phyloP scores from a whole-genome alignment of 2,797 vertebrate species.

The Argya squamiceps region DNA sequence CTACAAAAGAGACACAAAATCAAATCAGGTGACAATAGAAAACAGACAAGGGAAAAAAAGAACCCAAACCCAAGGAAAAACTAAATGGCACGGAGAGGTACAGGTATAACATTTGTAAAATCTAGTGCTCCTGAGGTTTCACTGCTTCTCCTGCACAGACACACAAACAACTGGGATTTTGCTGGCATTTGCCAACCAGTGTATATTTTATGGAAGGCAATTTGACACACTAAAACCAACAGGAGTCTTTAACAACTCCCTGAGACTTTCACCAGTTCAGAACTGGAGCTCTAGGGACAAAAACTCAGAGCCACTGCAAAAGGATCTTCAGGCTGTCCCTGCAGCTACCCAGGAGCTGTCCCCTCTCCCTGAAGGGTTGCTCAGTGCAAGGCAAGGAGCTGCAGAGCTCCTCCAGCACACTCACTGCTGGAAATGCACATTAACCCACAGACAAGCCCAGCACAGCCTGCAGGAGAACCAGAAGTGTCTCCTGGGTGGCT shows the following conservation, averaged over 20 bases:
- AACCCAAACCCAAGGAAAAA: background rate
- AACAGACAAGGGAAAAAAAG: background rate
- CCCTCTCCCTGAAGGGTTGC: background rate
- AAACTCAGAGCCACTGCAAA: no score
- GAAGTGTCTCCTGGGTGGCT: background rate
- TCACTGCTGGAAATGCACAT: background rate
- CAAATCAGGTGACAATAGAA: background rate
- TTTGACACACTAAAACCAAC: background rate
- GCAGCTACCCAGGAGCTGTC: background rate
- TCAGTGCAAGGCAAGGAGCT: background rate
- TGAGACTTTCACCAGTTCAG: background rate
- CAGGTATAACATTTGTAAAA: background rate
- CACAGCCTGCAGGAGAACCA: background rate
- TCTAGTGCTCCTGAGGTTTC: background rate
- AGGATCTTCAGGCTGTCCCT: background rate
- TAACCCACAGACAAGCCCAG: background rate
- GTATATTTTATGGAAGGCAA: background rate
- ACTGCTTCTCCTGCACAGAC: background rate
- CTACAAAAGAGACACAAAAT: background rate
- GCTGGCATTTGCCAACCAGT: background rate
- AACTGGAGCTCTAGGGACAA: background rate
- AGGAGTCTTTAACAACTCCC: background rate
- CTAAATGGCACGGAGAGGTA: background rate
- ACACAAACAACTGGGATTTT: background rate
- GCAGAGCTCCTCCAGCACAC: background rate